Percentiles rank a stretch among this genome's conserved stretches.
Evolutionary conservation across 2,888 invertebrate genomes (phyloP).

Genomic region (Conistra vaccinii): DNA sequence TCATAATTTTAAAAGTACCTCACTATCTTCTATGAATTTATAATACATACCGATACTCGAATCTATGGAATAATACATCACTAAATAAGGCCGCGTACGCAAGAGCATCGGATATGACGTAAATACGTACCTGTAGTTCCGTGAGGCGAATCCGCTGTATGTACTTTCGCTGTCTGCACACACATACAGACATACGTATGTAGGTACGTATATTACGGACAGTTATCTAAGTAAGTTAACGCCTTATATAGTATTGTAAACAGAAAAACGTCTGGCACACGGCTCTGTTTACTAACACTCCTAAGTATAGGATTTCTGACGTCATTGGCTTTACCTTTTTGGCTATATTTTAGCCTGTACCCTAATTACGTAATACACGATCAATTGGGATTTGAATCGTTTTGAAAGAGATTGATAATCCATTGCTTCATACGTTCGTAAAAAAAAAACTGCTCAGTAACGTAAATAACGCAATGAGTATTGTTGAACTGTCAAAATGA

Average conservation of each 20-base stretch:
- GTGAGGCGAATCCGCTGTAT: constrained; percentile 70
- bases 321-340: constrained; percentile 38
- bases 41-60: constrained; percentile 56
- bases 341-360: constrained; percentile 11
- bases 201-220: constrained; percentile 36
- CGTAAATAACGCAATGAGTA: too few species aligned
- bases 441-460: too few species aligned
- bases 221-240: constrained; percentile 67
- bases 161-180: constrained; percentile 77
- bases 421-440: too few species aligned
- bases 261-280: constrained; percentile 56
- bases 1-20: constrained; percentile 50
- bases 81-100: constrained; percentile 69
- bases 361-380: too few species aligned
- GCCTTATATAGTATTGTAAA: constrained; percentile 70
- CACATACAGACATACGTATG: constrained; percentile 54
- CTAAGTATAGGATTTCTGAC: constrained; percentile 54
- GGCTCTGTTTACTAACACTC: constrained; percentile 62
- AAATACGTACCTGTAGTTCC: constrained; percentile 71
- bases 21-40: constrained; percentile 60
- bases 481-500: too few species aligned
- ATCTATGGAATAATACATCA: constrained; percentile 65
- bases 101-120: constrained; percentile 74
- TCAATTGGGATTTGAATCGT: too few species aligned
- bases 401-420: too few species aligned